Evolutionary conservation across 1,140 invertebrate species (phyloP).

Genomic region (Spodoptera frugiperda): DNA sequence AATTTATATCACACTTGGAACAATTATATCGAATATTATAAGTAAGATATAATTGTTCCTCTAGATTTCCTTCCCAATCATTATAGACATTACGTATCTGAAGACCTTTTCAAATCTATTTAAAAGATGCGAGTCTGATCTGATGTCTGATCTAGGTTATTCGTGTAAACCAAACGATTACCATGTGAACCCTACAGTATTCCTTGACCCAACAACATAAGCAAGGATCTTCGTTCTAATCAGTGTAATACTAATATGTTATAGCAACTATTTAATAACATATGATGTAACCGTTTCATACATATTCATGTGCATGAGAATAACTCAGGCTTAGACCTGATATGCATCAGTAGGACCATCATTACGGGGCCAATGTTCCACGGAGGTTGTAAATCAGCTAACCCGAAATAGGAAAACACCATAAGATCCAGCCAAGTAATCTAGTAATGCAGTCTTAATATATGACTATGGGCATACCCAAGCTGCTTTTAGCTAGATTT

Average conservation of each 20-base stretch:
- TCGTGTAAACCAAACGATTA: too few species aligned
- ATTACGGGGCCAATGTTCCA: constrained; percentile 14
- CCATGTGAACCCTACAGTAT: too few species aligned
- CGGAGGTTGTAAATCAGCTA: constrained; percentile 31
- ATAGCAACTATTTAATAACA: constrained; percentile 27
- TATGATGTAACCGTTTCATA: constrained; percentile 2
- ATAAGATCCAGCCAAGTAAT: constrained; percentile 64
- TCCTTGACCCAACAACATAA: background rate
- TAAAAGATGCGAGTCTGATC: too few species aligned
- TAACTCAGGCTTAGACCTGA: constrained; percentile 18
- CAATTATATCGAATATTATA: too few species aligned
- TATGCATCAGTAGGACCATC: constrained; percentile 21
- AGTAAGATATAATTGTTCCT: too few species aligned
- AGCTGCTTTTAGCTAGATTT: constrained; percentile 68
- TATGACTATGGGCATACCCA: constrained; percentile 58
- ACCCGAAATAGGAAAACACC: constrained; percentile 59
- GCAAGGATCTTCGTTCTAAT: background rate
- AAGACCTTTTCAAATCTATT: too few species aligned
- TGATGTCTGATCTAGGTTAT: too few species aligned
- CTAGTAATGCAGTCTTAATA: constrained; percentile 69
- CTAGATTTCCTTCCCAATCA: too few species aligned
- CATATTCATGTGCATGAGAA: constrained; percentile 22
- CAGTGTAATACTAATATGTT: background rate
- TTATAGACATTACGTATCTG: too few species aligned
- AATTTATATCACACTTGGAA: too few species aligned